These are phyloP conservation scores for Pseudomyrmex concolor DNA, from an alignment of 1,140 invertebrate genomes.

Conservation along the genomic window DNA sequence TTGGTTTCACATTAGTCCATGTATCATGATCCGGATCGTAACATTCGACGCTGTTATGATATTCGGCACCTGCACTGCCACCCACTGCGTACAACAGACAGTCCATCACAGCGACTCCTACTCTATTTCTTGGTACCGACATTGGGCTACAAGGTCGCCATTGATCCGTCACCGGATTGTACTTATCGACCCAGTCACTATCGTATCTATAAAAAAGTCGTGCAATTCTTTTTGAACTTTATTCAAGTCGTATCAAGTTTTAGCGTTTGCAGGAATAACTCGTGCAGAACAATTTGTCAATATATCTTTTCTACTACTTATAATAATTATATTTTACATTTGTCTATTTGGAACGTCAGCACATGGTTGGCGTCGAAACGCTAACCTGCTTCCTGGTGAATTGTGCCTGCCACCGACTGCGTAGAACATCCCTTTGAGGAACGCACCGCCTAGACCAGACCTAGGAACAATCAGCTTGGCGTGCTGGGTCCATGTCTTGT, in stretches of 20 bases:
- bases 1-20: conserved; percentile 93
- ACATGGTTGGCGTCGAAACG: background rate
- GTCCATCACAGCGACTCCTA: conserved; percentile 96
- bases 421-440: conserved; percentile 94
- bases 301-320: conserved; percentile 1
- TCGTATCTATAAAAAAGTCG: conserved; percentile 76
- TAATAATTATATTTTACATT: background rate
- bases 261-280: background rate
- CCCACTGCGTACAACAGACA: conserved; percentile 95
- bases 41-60: conserved; percentile 95
- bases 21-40: conserved; percentile 95
- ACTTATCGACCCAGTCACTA: conserved; percentile 86
- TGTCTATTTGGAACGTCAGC: background rate
- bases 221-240: background rate
- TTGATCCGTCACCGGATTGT: conserved; percentile 91
- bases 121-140: conserved; percentile 93
- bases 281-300: background rate
- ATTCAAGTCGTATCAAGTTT: background rate
- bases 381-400: conserved; percentile 91
- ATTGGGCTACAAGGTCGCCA: conserved; percentile 93
- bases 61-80: conserved; percentile 92
- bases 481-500: conserved; percentile 92
- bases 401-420: conserved; percentile 96
- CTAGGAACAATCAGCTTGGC: conserved; percentile 92
- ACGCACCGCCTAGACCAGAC: conserved; percentile 95